Evolutionary conservation across 1,140 invertebrate genomes (phyloP), one percentile per base, ranked within the genome.

Genomic region (Helicoverpa armigera): DNA sequence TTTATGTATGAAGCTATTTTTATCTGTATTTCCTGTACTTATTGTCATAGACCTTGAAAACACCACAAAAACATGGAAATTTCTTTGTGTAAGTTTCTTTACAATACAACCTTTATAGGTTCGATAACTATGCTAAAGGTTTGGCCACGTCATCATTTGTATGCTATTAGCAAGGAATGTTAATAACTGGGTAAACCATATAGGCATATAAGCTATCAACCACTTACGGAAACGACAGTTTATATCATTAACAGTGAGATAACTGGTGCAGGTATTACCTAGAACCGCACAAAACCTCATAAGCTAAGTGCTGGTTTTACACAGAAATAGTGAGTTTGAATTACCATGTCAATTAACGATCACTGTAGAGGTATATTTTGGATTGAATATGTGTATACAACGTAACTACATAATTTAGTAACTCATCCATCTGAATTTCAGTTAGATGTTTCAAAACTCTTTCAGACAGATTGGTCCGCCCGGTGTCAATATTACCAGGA

Each of bases 21-120:
- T 35, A 58, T 73, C 56, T 58, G 5, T 58, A 35, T 73, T 73
- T 58, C 53, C 51, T 54, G 67, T 4, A 58, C 7, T 73, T 73
- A 43, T 51, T 50, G 53, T 31, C 35, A 54, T 50, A 29, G 50
- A 53, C 67, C 18, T 70, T 70, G 48, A 54, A 70, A 23, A 3
- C 5, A 10, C 10, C 51, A 53, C 67, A 70, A 53, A 70, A 50
- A 23, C 14, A 65, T 65, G 61, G 61, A 65, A 65, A 65, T 31
- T 65, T 65, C 35, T 65, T 43, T 48, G 61, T 48, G 35, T 7
- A 65, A 48, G 35, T 48, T 23, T 23, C 23, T 23, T 3, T 29
- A 63, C 16, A 43, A 43, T 43, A 58, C 56, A 2, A 18, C 56
- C 53, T 54, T n/a, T 61, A 12, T 63, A 63, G 5, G 35, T 53